A percentile compares a stretch with the other conserved stretches of the same genome.
Evolutionary conservation across 2,113 vertebrate genomes (phyloP).

Genomic region (Gallinago media): DNA sequence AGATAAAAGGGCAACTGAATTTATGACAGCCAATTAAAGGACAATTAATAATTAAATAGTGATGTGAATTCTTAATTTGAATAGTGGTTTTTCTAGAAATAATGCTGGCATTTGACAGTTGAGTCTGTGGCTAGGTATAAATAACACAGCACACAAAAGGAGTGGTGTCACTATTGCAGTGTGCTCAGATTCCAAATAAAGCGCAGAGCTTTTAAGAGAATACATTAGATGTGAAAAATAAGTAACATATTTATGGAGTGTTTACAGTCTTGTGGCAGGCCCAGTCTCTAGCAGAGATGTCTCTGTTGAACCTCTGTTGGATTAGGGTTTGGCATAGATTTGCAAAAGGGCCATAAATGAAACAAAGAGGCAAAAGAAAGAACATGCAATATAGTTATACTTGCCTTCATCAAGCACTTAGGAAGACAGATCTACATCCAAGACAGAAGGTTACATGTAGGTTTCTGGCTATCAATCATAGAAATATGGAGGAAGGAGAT

Average conservation of each 20-base stretch:
- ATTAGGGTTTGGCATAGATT: not conserved
- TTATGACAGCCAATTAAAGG: conserved; percentile 68
- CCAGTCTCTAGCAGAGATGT: not conserved
- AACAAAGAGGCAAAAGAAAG: not conserved
- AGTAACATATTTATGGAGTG: not conserved
- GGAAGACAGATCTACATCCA: not conserved
- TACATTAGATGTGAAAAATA: not conserved
- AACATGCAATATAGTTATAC: not conserved
- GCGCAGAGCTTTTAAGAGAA: not conserved
- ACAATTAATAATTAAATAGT: conserved; percentile 68
- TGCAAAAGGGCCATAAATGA: not conserved
- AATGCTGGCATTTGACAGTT: not conserved
- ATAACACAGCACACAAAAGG: not conserved
- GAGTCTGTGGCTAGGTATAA: not conserved
- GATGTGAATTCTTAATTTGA: conserved; percentile 35
- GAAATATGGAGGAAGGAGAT: not conserved
- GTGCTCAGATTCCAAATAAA: not conserved
- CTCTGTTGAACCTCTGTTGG: not conserved
- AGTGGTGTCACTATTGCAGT: not conserved
- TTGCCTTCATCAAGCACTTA: not conserved
- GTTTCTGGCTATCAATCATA: not conserved
- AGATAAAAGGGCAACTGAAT: conserved; percentile 71
- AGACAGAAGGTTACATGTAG: not conserved
- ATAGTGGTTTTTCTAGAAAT: conserved; percentile 3
- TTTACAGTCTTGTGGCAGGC: not conserved